Percentiles rank a stretch among this genome's conserved stretches.
Evolutionary conservation across 2,797 vertebrate genomes (phyloP).

Genomic region (Emydoidea blandingii): DNA sequence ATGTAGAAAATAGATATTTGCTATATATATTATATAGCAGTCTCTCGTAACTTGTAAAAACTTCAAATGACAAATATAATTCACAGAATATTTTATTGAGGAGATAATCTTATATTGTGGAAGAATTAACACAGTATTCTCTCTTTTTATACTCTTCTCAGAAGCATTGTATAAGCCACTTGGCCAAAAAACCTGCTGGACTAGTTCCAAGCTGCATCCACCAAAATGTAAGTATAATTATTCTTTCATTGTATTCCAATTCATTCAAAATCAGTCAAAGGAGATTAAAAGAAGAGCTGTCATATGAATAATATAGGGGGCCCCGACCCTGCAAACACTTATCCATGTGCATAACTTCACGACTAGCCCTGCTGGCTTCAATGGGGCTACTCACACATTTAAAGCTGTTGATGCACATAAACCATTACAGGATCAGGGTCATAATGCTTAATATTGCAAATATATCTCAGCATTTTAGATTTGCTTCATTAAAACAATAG

Average conservation of each 20-base stretch:
- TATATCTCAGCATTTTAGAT: background rate
- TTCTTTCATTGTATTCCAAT: background rate
- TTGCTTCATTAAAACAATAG: background rate
- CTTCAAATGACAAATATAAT: background rate
- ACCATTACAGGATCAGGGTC: background rate
- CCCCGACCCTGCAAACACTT: background rate
- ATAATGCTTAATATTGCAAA: background rate
- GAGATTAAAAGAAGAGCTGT: background rate
- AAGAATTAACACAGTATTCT: background rate
- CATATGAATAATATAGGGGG: background rate
- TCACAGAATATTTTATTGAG: background rate
- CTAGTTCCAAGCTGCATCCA: background rate
- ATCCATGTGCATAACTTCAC: background rate
- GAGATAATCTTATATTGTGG: background rate
- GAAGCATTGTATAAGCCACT: background rate
- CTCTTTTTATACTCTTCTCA: background rate
- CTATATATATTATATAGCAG: background rate
- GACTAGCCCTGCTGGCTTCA: background rate
- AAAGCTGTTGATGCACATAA: background rate
- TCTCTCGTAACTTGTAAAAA: background rate
- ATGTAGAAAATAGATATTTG: background rate
- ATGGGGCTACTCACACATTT: background rate
- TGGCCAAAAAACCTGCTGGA: background rate
- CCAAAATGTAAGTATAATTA: background rate
- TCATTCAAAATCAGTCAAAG: background rate